Percentiles rank a stretch among this genome's conserved stretches.
These are phyloP conservation scores for Anthophora plumipes DNA, from an alignment of 2,888 invertebrate genomes.

Conservation along the genomic window DNA sequence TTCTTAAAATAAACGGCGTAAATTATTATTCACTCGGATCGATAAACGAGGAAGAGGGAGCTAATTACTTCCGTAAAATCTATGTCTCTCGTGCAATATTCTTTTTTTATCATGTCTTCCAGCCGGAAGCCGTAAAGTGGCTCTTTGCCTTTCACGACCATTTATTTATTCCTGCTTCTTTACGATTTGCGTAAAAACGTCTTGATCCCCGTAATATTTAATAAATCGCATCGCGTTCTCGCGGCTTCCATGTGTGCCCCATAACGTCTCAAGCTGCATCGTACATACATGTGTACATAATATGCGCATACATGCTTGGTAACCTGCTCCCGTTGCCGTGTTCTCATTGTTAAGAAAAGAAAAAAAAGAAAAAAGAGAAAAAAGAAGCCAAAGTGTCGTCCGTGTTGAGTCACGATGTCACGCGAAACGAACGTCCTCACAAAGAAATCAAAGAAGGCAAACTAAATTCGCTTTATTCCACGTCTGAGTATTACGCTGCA, in stretches of 20 bases:
- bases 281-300: background rate
- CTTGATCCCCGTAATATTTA: slow-evolving; percentile 33
- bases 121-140: slow-evolving; percentile 25
- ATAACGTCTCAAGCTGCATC: background rate
- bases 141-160: slow-evolving; percentile 35
- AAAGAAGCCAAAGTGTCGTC: background rate
- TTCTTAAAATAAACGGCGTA: background rate
- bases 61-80: slow-evolving; percentile 36
- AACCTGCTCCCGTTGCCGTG: slow-evolving; percentile 4
- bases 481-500: too few relatives aligned
- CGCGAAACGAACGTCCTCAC: slow-evolving; percentile 2
- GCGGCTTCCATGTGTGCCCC: slow-evolving; percentile 1
- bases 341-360: slow-evolving; percentile 13
- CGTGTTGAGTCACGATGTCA: slow-evolving; percentile 16
- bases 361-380: background rate
- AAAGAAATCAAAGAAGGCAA: slow-evolving; percentile 1
- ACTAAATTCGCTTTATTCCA: background rate
- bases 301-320: background rate
- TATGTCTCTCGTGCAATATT: background rate
- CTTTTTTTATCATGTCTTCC: slow-evolving; percentile 14
- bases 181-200: slow-evolving; percentile 11
- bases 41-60: slow-evolving; percentile 31
- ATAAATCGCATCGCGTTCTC: slow-evolving; percentile 12
- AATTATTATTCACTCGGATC: slow-evolving; percentile 16
- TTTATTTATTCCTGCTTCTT: slow-evolving; percentile 37